Evolutionary conservation across 2,888 invertebrate genomes (phyloP), one percentile per base, ranked within the genome.

Genomic region (Diloba caeruleocephala): DNA sequence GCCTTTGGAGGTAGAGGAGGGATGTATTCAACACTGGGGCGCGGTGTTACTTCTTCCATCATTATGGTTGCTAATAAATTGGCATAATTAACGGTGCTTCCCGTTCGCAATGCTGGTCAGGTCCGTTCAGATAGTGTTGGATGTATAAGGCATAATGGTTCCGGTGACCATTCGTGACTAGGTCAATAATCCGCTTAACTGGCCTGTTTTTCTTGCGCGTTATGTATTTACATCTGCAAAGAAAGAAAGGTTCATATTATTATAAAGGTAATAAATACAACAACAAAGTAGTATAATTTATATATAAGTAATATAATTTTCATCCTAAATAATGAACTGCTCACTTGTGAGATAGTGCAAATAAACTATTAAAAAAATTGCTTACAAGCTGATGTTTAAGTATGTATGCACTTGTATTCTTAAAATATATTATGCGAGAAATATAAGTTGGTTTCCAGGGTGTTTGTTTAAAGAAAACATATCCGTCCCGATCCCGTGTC

Each of bases 1-100:
- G 87, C 90, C 89, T 95, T 95, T 45, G 94, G 94, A 34, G 95
- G 94, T 63, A 95, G 85, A 67, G 95, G 94, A 64, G 95, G 94
- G 77, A 94, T 92, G 81, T 91, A 91, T 73, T 92, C 90, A 59
- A 91, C 80, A 74, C 79, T 90, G 12, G 89, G 85, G 67, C 91
- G 88, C 51, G 90, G 80, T 54, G 93, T 87, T 73, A 94, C 87
- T 82, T 94, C 93, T 87, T 94, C 94, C 95, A 94, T 94, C 82
- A 79, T 79, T 62, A 56, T 68, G 64, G 74, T 54, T 66, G 72
- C 79, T 90, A 91, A 85, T 87, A 83, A 85, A 87, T 82, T 85
- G 79, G 88, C 92, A 93, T 92, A 92, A 91, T 92, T 90, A 91
- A 88, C 89, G 88, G 90, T 85, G 69, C 68, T 70, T 78, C 75